Evolutionary conservation across 2,888 invertebrate genomes (phyloP).

Genomic region (Morpho achilles): DNA sequence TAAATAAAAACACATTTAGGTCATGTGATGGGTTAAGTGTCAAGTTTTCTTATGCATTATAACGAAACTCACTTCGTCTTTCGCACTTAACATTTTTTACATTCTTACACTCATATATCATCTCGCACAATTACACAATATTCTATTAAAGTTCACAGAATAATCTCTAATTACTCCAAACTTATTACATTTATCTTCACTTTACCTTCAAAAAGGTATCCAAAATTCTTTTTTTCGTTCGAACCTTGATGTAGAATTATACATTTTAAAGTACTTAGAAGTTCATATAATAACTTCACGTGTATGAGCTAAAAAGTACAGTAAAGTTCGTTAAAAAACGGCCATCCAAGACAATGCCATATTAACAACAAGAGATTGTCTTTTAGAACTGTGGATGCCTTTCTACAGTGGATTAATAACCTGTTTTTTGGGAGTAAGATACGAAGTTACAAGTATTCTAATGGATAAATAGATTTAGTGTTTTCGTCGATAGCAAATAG

Average conservation of each 20-base stretch:
- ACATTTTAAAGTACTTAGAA: constrained; percentile 34
- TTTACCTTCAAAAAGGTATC: constrained; percentile 46
- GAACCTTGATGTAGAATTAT: constrained; percentile 35
- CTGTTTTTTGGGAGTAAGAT: constrained; percentile 4
- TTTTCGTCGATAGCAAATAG: no score
- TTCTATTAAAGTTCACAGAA: constrained; percentile 14
- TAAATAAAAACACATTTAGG: constrained; percentile 29
- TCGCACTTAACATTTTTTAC: constrained; percentile 44
- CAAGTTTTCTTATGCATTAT: constrained; percentile 10
- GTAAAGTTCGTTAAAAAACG: constrained; percentile 26
- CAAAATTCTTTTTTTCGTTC: constrained; percentile 43
- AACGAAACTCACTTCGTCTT: not conserved
- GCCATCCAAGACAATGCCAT: constrained; percentile 9
- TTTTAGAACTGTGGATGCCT: constrained; percentile 37
- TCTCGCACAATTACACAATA: constrained; percentile 31
- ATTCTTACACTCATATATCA: constrained; percentile 35
- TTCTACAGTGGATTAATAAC: constrained; percentile 24
- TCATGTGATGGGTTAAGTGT: constrained; percentile 33
- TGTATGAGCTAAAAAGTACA: constrained; percentile 40
- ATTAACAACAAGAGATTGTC: not conserved
- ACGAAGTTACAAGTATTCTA: not conserved
- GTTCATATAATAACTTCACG: constrained; percentile 24
- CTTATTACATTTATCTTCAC: constrained; percentile 35
- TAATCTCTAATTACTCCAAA: constrained; percentile 19
- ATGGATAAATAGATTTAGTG: no score